Base-by-base conservation (phyloP, 2,113 vertebrate genomes). In the Antennarius striatus region DNA sequence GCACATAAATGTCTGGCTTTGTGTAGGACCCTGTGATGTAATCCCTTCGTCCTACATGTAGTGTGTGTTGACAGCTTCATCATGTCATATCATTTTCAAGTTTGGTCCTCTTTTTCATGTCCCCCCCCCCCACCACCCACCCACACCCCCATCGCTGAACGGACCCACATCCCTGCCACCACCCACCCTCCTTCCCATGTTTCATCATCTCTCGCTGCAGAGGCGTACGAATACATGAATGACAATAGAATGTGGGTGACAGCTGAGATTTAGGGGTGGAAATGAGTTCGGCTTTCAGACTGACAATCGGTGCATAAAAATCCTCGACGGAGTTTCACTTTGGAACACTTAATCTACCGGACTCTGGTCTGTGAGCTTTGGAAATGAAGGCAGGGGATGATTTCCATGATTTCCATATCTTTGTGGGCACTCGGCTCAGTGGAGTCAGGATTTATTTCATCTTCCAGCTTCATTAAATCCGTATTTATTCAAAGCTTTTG, bases 141-240 rank as follows among this genome's bases (percentile, higher is more conserved):
- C 42, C 56, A n/a, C n/a, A 22, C 32, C 32, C 52, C 43, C 53
- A 16, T 79, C 36, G 13, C 46, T 10, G 0, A 11, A 29, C 47
- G 47, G 42, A 51, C 8, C n/a, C 12, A 1, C 47, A 10, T 68
- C 29, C 63, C 61, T 11, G 11, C 32, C 32, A 7, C 54, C 56
- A 4, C 50, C 64, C 68, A 49, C 70, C 42, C 56, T 11, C 59
- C 62, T 11, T 30, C 58, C 51, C n/a, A 49, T 43, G 56, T 79
- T 81, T 71, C 51, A 67, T 81, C 62, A 12, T 28, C 13, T 55
- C 51, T 36, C 13, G 8, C 2, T 1, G 48, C 63, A 67, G 71
- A 75, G 77, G 77, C 64, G 59, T 65, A 45, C 43, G 75, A 84
- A 83, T 77, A 67, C 80, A 85, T 83, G 75, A 86, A 86, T 83